Conservation (phyloP, 2,888 invertebrate species). For the Asteroscopus sphinx region DNA sequence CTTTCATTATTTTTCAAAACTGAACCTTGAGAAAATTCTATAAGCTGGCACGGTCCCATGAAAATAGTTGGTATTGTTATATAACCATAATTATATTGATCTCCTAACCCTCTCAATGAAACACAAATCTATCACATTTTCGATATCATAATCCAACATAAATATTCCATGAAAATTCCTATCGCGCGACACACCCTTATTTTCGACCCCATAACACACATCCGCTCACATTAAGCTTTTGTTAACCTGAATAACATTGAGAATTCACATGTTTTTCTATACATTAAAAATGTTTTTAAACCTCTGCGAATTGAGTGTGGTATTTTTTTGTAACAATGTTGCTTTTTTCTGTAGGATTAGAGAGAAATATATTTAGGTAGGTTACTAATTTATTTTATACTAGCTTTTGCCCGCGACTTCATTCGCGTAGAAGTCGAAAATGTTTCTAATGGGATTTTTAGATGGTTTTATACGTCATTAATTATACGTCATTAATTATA, state of each 20-base stretch:
- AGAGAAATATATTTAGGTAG: too few species aligned
- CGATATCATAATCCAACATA: constrained; percentile 12
- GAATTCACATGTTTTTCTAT: constrained; percentile 60
- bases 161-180: constrained; percentile 37
- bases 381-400: too few species aligned
- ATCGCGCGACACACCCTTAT: constrained; percentile 26
- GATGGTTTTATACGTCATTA: too few species aligned
- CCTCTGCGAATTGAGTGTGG: not conserved
- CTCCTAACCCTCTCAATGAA: constrained; percentile 5
- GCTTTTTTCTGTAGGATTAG: not conserved
- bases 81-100: too few species aligned
- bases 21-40: too few species aligned
- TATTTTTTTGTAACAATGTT: not conserved
- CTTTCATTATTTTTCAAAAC: too few species aligned
- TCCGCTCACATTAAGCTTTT: constrained; percentile 15
- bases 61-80: too few species aligned
- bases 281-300: constrained; percentile 53
- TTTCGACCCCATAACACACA: constrained; percentile 30
- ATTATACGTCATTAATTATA: too few species aligned
- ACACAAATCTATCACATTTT: constrained; percentile 8
- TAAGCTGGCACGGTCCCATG: too few species aligned
- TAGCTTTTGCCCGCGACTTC: too few species aligned
- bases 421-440: too few species aligned
- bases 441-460: too few species aligned
- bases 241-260: constrained; percentile 43